Percentiles rank a stretch among this genome's conserved stretches.
These are phyloP conservation scores for Sarotherodon lohbergeri DNA, from an alignment of 2,113 vertebrate genomes.

Conservation along the genomic window DNA sequence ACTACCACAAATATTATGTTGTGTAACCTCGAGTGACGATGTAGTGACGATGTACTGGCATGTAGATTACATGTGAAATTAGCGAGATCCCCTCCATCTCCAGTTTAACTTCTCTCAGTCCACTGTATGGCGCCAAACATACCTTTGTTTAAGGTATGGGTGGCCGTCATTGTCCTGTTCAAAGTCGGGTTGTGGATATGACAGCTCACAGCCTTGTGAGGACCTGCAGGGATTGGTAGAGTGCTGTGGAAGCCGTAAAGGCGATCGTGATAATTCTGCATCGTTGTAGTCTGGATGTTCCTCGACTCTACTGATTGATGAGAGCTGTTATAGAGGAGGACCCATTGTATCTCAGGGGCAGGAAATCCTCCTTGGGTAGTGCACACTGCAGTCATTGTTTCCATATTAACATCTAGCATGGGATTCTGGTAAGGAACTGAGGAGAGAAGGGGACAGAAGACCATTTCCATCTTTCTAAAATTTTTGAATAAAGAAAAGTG, in stretches of 20 bases:
- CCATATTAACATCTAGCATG: neutral
- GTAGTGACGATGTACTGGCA: neutral
- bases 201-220: neutral
- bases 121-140: neutral
- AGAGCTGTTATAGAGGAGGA: neutral
- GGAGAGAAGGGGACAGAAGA: neutral
- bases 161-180: neutral
- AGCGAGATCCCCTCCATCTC: neutral
- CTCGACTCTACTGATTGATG: neutral
- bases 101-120: neutral
- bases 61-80: neutral
- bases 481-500: rapidly evolving
- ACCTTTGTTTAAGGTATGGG: neutral
- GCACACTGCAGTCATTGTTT: neutral
- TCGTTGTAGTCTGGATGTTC: neutral
- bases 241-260: neutral
- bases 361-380: neutral
- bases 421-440: neutral
- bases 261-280: neutral
- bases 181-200: neutral
- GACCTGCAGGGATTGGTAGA: neutral
- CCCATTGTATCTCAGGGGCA: neutral
- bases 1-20: neutral
- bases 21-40: neutral
- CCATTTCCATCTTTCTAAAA: neutral